Conservation (phyloP, 2,797 vertebrate genomes). For the Lagorchestes hirsutus region DNA sequence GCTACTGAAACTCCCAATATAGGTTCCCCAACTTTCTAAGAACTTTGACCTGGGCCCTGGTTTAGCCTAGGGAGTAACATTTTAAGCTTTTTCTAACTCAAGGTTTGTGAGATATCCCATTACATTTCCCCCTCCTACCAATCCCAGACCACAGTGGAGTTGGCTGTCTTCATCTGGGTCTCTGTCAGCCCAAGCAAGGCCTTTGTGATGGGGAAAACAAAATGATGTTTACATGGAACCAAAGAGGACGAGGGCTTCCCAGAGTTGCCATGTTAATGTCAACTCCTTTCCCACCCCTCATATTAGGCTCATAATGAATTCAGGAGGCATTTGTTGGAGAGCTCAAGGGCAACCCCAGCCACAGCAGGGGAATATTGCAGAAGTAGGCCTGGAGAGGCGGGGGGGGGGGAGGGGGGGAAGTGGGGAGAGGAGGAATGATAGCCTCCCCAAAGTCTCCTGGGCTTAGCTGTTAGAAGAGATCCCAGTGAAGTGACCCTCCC, state of each 20-base stretch:
- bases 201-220: slow-evolving; percentile 8
- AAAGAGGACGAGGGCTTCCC: neutral
- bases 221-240: neutral
- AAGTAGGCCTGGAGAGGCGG: neutral
- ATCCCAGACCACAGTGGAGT: too few species aligned
- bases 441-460: neutral
- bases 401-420: neutral
- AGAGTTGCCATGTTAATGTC: neutral
- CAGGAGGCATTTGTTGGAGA: neutral
- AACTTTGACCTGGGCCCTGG: neutral
- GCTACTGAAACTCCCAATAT: neutral
- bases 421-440: neutral
- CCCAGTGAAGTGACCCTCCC: neutral
- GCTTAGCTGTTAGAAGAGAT: neutral
- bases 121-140: neutral
- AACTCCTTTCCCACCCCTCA: neutral
- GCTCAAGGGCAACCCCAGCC: neutral
- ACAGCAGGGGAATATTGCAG: neutral
- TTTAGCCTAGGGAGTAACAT: neutral
- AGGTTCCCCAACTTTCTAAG: neutral
- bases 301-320: neutral
- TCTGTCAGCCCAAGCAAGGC: neutral
- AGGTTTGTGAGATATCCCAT: neutral
- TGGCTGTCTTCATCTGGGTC: neutral
- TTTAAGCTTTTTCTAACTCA: neutral